phyloP scores from a whole-genome alignment of 2,888 invertebrate genomes.

The Eulithis prunata region DNA sequence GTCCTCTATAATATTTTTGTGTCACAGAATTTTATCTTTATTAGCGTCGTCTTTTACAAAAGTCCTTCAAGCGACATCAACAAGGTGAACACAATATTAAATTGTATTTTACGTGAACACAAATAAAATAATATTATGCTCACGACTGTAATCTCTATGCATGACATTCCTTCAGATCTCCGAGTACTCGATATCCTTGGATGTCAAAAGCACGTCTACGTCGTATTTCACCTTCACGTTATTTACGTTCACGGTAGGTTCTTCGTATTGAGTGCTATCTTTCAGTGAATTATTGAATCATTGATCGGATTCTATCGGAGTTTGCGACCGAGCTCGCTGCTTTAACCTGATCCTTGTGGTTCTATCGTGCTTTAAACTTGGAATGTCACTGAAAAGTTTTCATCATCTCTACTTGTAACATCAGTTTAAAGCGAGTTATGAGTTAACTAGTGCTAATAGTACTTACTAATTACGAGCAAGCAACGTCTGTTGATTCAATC shows the following conservation, averaged over 20 bases:
- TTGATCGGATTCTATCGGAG: conserved; percentile 1
- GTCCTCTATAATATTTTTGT: no score
- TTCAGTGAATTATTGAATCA: conserved; percentile 7
- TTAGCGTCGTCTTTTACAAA: no score
- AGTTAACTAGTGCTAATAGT: background rate
- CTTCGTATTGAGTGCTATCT: background rate
- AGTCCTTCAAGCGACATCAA: no score
- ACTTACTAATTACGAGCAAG: conserved; percentile 7
- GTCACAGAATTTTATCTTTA: no score
- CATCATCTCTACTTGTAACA: no score
- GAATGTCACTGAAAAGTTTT: no score
- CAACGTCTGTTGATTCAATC: conserved; percentile 19
- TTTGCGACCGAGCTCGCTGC: background rate
- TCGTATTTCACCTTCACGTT: background rate
- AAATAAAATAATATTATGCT: background rate
- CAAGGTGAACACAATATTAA: no score
- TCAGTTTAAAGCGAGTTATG: no score
- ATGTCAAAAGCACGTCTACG: background rate
- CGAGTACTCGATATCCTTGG: background rate
- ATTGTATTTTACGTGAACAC: background rate
- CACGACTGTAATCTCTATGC: background rate
- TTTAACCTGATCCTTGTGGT: no score
- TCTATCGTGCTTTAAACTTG: no score
- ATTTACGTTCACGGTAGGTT: background rate
- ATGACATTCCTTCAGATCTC: background rate